These are phyloP conservation scores for Terebella lapidaria DNA, from an alignment of 2,888 invertebrate genomes.

Conservation along the genomic window DNA sequence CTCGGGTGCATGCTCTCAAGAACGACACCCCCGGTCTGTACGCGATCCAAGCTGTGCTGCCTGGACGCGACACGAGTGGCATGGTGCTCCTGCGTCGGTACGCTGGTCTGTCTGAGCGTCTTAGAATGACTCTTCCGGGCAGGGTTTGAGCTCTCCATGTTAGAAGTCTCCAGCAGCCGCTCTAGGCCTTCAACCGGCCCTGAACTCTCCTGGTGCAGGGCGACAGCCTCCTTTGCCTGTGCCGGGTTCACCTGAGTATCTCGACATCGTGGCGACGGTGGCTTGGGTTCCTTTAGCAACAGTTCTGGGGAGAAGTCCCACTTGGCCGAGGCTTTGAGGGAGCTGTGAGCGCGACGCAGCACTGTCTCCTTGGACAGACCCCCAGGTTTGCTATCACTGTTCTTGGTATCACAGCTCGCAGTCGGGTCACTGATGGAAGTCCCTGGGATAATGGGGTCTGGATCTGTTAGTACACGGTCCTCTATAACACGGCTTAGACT, in stretches of 20 bases:
- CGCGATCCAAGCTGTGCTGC: background rate
- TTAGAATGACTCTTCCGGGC: background rate
- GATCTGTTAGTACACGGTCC: background rate
- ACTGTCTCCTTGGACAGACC: background rate
- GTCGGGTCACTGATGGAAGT: background rate
- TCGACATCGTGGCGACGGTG: background rate
- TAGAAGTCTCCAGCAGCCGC: conserved; percentile 4
- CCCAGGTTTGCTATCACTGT: background rate
- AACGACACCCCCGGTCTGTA: conserved; percentile 16
- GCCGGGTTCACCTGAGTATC: background rate
- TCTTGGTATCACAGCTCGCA: background rate
- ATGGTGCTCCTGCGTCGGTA: conserved; percentile 14
- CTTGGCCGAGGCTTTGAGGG: background rate
- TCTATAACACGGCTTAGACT: background rate
- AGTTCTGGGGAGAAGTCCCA: conserved; percentile 8
- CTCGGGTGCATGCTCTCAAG: conserved; percentile 46
- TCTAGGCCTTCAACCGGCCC: conserved; percentile 6
- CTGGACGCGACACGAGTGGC: conserved; percentile 13
- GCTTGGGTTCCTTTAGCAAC: conserved; percentile 1
- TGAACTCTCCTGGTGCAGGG: no score
- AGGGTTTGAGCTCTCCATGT: background rate
- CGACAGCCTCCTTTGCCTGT: background rate
- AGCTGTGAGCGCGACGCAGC: background rate
- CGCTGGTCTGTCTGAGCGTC: background rate
- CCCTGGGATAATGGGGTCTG: background rate